Conservation (phyloP, 2,797 vertebrate genomes). For the Microcaecilia unicolor region DNA sequence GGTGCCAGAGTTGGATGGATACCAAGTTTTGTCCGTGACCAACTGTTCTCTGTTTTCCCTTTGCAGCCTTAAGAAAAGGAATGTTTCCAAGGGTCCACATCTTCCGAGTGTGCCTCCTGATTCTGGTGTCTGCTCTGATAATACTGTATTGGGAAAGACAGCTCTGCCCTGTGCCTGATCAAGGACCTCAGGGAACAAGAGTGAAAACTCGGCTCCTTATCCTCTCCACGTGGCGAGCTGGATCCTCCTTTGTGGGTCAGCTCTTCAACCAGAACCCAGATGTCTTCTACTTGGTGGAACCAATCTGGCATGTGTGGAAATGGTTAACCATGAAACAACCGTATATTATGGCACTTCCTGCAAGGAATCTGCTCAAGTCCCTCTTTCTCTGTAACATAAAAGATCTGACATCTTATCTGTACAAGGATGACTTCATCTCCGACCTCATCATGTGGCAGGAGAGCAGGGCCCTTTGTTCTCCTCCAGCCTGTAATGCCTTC, state of each 20-base stretch:
- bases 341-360: slow-evolving; percentile 70
- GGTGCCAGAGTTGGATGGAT: too few species aligned
- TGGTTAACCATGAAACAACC: slow-evolving; percentile 51
- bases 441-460: slow-evolving; percentile 78
- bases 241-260: too few species aligned
- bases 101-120: too few species aligned
- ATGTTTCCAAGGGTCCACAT: too few species aligned
- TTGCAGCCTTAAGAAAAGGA: too few species aligned
- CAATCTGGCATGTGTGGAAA: slow-evolving; percentile 84
- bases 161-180: too few species aligned
- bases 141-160: too few species aligned
- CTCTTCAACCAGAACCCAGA: slow-evolving; percentile 85
- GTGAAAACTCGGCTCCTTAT: slow-evolving; percentile 71
- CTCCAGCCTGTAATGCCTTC: slow-evolving; percentile 64
- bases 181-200: too few species aligned
- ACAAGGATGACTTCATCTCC: slow-evolving; percentile 52
- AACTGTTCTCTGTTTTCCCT: too few species aligned
- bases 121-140: too few species aligned
- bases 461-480: slow-evolving; percentile 85
- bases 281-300: slow-evolving; percentile 94
- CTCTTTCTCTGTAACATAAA: slow-evolving; percentile 82
- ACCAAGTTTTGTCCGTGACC: too few species aligned
- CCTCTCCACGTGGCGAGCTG: slow-evolving; percentile 87
- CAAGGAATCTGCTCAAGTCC: slow-evolving; percentile 70
- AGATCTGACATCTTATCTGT: slow-evolving; percentile 78